Base-by-base conservation (phyloP, 2,888 invertebrate species). In the Petrophora chlorosata region DNA sequence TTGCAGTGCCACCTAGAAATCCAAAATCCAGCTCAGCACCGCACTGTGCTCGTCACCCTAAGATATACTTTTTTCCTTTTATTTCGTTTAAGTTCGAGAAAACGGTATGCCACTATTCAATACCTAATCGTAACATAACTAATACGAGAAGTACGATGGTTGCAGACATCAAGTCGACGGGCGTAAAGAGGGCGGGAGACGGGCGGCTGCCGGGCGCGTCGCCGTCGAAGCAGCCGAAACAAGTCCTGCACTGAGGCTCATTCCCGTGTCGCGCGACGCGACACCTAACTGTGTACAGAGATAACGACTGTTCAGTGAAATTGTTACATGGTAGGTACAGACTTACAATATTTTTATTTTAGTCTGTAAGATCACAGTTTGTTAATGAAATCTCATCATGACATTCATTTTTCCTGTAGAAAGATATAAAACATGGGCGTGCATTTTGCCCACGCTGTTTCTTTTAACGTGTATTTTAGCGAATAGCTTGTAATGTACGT, bases 211-310 rank as follows among this genome's bases (percentile, higher is more conserved):
- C 90, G 3, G 90, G 90, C 54, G 89, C 91, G 3, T 90, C 91
- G 10, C 90, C 91, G 1, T 87, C 90, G 4, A 91, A 91, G 60
- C 91, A 91, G 63, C 78, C 85, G 8, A 91, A 91, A 61, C 86
- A 86, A 66, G 59, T 89, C 55, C 60, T 89, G 63, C 88, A 90
- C 69, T 90, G 74, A 82, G 70, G 65, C 60, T 63, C 47, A 60
- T 51, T 51, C 54, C 34, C 51, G 14, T 36, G 30, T 32, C 40
- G 19, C 41, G 32, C 28, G 22, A 33, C 32, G 41, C 47, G 30
- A 42, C 29, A 22, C 33, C 47, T 46, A 39, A 36, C 35, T 30
- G 35, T 61, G 43, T 51, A 58, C 58, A 63, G 53, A 66, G 53
- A 54, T 58, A 10, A 12, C 23, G 63, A 42, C 50, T 49, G 44